Evolutionary conservation across 1,140 invertebrate species (phyloP).

Genomic region (Solenopsis fugax): DNA sequence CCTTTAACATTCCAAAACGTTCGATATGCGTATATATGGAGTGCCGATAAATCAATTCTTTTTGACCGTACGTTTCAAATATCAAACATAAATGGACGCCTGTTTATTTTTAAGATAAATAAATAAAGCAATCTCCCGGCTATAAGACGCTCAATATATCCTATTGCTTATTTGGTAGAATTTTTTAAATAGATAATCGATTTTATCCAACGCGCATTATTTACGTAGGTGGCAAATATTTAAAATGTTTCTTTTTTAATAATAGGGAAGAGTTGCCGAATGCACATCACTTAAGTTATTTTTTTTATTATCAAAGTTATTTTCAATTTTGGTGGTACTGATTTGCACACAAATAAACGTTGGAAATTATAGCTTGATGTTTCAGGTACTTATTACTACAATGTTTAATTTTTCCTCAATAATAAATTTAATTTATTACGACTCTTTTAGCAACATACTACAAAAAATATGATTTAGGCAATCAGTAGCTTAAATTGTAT

Average conservation of each 20-base stretch:
- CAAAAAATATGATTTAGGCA: too few species aligned
- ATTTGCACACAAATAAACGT: too few species aligned
- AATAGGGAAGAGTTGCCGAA: neutral
- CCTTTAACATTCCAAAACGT: slow-evolving; percentile 49
- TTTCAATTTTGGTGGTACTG: too few species aligned
- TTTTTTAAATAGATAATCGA: neutral
- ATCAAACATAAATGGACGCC: slow-evolving; percentile 5
- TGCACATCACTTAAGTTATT: too few species aligned
- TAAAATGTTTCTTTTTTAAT: neutral
- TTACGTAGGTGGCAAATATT: neutral
- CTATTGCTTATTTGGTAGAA: neutral
- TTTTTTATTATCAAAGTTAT: too few species aligned
- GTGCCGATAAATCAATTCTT: slow-evolving; percentile 38
- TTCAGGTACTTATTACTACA: too few species aligned
- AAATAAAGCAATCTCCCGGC: slow-evolving; percentile 11
- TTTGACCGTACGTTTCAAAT: slow-evolving; percentile 16
- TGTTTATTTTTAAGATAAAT: slow-evolving; percentile 61
- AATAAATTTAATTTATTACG: too few species aligned
- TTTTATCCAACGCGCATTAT: neutral
- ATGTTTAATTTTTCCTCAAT: too few species aligned
- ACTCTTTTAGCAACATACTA: too few species aligned
- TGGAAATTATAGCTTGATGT: too few species aligned
- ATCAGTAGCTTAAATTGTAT: too few species aligned
- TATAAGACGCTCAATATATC: neutral
- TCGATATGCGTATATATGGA: slow-evolving; percentile 33